These are phyloP conservation scores for Halichondria panicea DNA, from an alignment of 37 sponge, comb jelly and placozoan genomes.

Conservation along the genomic window DNA sequence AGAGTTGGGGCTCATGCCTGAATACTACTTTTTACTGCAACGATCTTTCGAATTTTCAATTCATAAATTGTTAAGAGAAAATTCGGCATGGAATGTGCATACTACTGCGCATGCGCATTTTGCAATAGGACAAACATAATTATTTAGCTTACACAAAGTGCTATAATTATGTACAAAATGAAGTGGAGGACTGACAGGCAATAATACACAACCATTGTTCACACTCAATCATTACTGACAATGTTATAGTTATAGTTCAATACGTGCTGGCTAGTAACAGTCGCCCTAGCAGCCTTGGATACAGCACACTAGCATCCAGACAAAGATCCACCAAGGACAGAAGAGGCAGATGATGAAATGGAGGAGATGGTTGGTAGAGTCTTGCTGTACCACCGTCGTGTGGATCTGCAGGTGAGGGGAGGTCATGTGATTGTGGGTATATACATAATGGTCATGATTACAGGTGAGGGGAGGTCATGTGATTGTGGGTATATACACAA, in stretches of 20 bases:
- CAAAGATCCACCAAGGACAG: constrained; percentile 63
- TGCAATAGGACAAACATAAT: too few species aligned
- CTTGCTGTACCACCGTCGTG: constrained; percentile 18
- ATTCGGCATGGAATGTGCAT: too few species aligned
- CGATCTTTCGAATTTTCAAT: too few species aligned
- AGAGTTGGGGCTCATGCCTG: too few species aligned
- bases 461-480: background rate
- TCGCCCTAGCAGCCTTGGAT: constrained; percentile 48
- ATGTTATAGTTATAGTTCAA: background rate
- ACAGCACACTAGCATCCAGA: constrained; percentile 61
- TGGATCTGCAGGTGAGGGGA: background rate
- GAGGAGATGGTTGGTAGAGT: constrained; percentile 48
- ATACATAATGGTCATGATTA: background rate
- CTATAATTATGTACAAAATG: too few species aligned
- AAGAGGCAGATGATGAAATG: constrained; percentile 66
- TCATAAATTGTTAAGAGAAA: too few species aligned
- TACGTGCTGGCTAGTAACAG: background rate
- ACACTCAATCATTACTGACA: background rate
- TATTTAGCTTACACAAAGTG: too few species aligned
- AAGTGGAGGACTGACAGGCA: background rate
- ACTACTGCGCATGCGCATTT: too few species aligned
- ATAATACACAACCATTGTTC: too few species aligned
- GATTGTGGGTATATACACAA: background rate
- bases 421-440: background rate
- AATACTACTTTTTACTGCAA: too few species aligned